Evolutionary conservation across 2,797 vertebrate species (phyloP).

Genomic region (Epinephelus malabaricus): DNA sequence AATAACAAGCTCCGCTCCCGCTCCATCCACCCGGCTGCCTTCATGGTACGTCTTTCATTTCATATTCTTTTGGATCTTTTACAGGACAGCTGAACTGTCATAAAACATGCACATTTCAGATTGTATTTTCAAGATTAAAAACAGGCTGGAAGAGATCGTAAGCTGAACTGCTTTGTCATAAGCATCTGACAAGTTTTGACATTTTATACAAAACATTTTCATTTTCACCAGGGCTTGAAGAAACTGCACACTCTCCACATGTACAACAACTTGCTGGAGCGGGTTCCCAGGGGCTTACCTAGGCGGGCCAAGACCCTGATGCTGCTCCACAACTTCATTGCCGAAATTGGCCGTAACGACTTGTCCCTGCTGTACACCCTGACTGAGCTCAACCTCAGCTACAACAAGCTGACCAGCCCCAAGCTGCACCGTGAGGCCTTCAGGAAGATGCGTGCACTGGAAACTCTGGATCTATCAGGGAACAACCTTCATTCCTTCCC

Average conservation of each 20-base stretch:
- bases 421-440: conserved; percentile 94
- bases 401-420: conserved; percentile 93
- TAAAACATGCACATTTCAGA: neutral
- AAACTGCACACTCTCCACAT: conserved; percentile 97
- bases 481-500: conserved; percentile 90
- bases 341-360: conserved; percentile 93
- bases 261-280: conserved; percentile 96
- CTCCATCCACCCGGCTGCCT: conserved; percentile 92
- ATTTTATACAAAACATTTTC: conserved; percentile 1
- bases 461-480: conserved; percentile 93
- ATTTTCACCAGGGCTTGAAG: conserved; percentile 89
- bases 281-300: conserved; percentile 93
- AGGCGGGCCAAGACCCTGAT: conserved; percentile 95
- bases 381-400: conserved; percentile 97
- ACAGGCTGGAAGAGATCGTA: neutral
- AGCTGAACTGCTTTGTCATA: neutral
- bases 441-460: conserved; percentile 92
- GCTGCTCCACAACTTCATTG: conserved; percentile 95
- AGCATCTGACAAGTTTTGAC: neutral
- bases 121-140: neutral
- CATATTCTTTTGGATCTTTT: neutral
- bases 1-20: conserved; percentile 94
- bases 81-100: neutral
- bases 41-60: conserved; percentile 76
- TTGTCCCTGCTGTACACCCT: conserved; percentile 92